phyloP scores from a whole-genome alignment of 2,888 invertebrate genomes.

The Minunthozetes semirufus region DNA sequence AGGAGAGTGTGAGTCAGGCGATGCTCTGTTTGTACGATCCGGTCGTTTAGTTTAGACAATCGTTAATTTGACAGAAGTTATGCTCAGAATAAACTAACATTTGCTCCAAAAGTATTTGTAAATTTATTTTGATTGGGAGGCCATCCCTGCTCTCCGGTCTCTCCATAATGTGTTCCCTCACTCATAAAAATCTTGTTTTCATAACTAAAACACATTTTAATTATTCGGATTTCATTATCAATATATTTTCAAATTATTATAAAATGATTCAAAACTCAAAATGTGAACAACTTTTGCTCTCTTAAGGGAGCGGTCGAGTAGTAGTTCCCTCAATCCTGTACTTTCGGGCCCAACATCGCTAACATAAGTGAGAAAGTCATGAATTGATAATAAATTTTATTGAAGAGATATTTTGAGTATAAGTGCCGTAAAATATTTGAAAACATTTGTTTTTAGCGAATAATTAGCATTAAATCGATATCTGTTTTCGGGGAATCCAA shows the following conservation, averaged over 20 bases:
- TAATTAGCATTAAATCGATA: no score
- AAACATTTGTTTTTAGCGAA: no score
- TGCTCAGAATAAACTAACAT: background rate
- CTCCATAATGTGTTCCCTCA: background rate
- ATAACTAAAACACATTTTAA: background rate
- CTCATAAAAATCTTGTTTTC: background rate
- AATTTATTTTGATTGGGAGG: background rate
- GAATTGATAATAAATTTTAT: no score
- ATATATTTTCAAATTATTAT: background rate
- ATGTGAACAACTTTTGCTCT: no score
- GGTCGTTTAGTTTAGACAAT: conserved; percentile 4
- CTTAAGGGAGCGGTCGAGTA: no score
- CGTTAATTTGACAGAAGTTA: conserved; percentile 14
- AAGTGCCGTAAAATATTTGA: no score
- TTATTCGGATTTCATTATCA: background rate
- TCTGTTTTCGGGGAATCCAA: no score
- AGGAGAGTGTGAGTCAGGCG: background rate
- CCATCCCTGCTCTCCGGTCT: background rate
- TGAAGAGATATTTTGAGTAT: no score
- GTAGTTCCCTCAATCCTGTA: no score
- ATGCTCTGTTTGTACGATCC: background rate
- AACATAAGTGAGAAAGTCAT: no score
- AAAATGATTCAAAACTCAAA: no score
- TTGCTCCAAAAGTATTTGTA: background rate
- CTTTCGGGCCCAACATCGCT: no score